Evolutionary conservation across 2,113 vertebrate species (phyloP), one percentile per base, ranked within the genome.

Genomic region (Alligator sinensis): DNA sequence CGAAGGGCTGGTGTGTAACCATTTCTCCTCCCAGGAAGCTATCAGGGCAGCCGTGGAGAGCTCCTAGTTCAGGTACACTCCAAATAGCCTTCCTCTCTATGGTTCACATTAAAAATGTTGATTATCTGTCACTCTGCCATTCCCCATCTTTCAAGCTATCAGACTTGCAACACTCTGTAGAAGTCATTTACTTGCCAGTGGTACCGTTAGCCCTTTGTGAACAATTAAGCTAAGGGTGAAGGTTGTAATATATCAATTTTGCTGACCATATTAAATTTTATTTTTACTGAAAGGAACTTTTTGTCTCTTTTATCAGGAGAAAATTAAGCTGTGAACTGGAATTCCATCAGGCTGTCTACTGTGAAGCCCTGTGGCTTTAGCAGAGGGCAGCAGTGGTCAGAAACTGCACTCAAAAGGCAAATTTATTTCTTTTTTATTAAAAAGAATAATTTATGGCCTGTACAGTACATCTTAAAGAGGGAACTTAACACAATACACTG

Each of bases 391-490:
- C 83, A 59, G 82, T 97, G 92, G 87, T 96, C 94, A 94, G 86
- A 93, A 96, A 93, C 92, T 90, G 95, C 94, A 95, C 92, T 90
- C 88, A 77, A 63, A 93, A 95, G 91, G 94, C 94, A 92, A 97
- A 97, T 97, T 97, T 97, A 96, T 97, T 95, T 95, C 97, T 96
- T 96, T 96, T 96, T 97, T 97, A 97, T 97, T 97, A 97, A 97
- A 97, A 97, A 94, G 88, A 84, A 94, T 96, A 95, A 97, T 90
- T 97, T 97, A 97, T 82, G 86, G 86, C 84, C 96, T 92, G 86
- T 93, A 96, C 90, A 94, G 95, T 97, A 90, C 90, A 91, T 93
- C 94, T 97, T 89, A 90, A 83, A 95, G 88, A 94, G 78, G 58
- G 70, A 92, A 90, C 58, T 91, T 97, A 89, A 87, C 87, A 87